Percentiles rank a stretch among this genome's conserved stretches.
Conservation (phyloP, 2,797 vertebrate genomes). For the Halcyon chelicuti region DNA sequence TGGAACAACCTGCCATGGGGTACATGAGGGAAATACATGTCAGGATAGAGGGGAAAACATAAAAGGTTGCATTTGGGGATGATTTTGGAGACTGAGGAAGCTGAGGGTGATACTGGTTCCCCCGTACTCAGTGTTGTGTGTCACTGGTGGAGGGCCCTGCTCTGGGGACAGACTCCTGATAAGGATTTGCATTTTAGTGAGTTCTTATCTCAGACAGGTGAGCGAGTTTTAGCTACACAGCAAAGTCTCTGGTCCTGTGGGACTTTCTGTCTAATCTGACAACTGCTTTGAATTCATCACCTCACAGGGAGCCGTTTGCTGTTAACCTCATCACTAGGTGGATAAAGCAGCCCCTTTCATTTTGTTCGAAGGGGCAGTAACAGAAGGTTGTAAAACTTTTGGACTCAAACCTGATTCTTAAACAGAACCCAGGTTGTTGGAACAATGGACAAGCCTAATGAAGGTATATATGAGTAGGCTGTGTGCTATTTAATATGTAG, state of each 20-base stretch:
- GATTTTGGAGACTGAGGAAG: not conserved
- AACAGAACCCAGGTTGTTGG: not conserved
- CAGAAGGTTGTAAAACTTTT: not conserved
- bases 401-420: not conserved
- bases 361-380: conserved; percentile 14
- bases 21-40: not conserved
- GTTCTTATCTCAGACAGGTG: conserved; percentile 28
- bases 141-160: not conserved
- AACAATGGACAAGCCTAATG: not conserved
- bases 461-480: not conserved
- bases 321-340: not conserved
- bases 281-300: conserved; percentile 30
- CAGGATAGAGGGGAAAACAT: not conserved
- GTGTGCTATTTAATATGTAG: not conserved
- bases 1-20: not conserved
- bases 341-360: not conserved
- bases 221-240: not conserved
- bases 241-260: not conserved
- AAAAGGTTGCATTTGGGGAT: not conserved
- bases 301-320: conserved; percentile 5
- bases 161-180: conserved; percentile 7
- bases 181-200: conserved; percentile 34
- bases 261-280: conserved; percentile 21
- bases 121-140: not conserved
- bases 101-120: not conserved